Evolutionary conservation across 2,113 vertebrate species (phyloP).

Genomic region (Psilopogon haemacephalus): DNA sequence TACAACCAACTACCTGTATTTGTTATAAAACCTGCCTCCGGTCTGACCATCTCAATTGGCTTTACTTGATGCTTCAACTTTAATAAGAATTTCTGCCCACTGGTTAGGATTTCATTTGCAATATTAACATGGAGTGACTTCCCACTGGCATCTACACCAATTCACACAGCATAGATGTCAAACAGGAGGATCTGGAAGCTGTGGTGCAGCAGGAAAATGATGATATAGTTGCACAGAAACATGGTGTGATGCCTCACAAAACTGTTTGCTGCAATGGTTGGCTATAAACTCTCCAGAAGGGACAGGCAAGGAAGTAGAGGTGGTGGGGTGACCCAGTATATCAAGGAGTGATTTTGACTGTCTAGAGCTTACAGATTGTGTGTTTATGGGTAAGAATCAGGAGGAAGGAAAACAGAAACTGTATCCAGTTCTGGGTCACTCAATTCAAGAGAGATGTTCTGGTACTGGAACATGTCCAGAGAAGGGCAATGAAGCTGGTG

Average conservation of each 20-base stretch:
- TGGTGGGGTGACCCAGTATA: no score
- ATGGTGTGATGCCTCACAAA: no score
- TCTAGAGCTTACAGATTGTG: background rate
- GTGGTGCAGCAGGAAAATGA: background rate
- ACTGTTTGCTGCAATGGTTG: background rate
- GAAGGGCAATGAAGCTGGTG: no score
- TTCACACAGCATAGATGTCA: background rate
- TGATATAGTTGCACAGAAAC: background rate
- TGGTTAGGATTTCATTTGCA: background rate
- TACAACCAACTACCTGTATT: background rate
- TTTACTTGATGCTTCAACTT: constrained; percentile 3
- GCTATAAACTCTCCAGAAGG: background rate
- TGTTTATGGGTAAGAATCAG: background rate
- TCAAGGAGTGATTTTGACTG: background rate
- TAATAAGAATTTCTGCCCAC: background rate
- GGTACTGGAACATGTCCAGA: no score
- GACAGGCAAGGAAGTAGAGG: background rate
- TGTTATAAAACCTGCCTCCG: constrained; percentile 8
- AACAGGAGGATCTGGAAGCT: background rate
- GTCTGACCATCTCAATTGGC: constrained; percentile 20
- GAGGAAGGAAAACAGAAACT: no score
- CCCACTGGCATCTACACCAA: background rate
- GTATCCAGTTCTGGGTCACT: no score
- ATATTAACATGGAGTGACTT: background rate
- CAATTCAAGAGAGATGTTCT: no score